Percentiles rank a stretch among this genome's conserved stretches.
phyloP scores from a whole-genome alignment of 2,113 vertebrate genomes.

The Rhynchomys soricoides region DNA sequence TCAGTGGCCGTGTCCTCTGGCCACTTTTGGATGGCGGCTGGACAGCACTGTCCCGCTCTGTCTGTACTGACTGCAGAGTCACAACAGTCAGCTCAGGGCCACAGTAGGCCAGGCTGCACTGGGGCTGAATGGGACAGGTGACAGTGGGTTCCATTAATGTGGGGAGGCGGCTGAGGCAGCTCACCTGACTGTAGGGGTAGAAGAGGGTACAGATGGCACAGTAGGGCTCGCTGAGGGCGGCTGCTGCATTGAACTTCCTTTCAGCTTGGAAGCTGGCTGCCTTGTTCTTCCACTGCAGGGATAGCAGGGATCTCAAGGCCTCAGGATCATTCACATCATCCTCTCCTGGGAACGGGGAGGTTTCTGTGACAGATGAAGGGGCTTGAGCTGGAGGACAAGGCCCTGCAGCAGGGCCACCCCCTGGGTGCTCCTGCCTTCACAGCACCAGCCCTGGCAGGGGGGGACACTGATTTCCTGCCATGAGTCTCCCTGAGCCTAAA shows the following conservation, averaged over 20 bases:
- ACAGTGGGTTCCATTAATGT: neutral
- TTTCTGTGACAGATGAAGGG: slow-evolving; percentile 75
- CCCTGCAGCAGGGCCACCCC: neutral
- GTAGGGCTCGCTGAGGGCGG: slow-evolving; percentile 91
- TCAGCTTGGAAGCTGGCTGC: slow-evolving; percentile 91
- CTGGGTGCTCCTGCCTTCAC: no score
- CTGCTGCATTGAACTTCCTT: slow-evolving; percentile 93
- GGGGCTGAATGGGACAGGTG: neutral
- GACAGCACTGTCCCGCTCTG: slow-evolving; percentile 82
- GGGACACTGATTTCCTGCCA: neutral
- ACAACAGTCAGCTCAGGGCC: neutral
- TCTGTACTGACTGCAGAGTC: slow-evolving; percentile 79
- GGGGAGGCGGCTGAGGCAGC: neutral
- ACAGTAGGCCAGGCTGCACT: neutral
- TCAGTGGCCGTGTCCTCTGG: slow-evolving; percentile 91
- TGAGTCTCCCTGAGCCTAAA: neutral
- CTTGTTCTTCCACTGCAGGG: slow-evolving; percentile 93
- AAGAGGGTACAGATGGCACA: slow-evolving; percentile 97
- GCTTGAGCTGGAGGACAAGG: neutral
- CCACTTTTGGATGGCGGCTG: slow-evolving; percentile 83
- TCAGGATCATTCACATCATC: slow-evolving; percentile 87
- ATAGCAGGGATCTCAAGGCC: slow-evolving; percentile 89
- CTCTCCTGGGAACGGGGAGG: slow-evolving; percentile 88
- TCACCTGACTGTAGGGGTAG: slow-evolving; percentile 91
- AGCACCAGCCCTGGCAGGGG: neutral